Conservation (phyloP, 2,113 vertebrate genomes). For the Pogona vitticeps region DNA sequence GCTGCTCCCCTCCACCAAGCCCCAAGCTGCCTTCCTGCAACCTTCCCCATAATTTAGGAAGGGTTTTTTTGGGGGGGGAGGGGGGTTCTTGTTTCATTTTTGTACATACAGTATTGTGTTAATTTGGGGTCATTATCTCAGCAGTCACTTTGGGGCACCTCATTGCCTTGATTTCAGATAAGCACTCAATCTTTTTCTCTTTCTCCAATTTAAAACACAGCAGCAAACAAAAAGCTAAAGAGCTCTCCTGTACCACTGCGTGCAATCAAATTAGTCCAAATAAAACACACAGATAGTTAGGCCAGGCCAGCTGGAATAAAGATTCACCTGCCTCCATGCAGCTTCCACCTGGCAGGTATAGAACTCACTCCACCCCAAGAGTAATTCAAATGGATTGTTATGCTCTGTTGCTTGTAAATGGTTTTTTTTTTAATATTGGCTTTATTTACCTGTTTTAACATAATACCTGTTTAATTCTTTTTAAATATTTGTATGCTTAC, state of each 20-base stretch:
- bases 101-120: constrained; percentile 11
- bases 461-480: too few species aligned
- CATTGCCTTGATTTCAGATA: constrained; percentile 22
- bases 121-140: constrained; percentile 34
- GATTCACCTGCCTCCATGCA: not conserved
- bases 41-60: constrained; percentile 34
- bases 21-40: not conserved
- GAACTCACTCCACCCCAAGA: not conserved
- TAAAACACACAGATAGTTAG: fast-evolving
- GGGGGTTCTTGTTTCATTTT: constrained; percentile 1
- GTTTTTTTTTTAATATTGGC: too few species aligned
- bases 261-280: not conserved
- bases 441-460: too few species aligned
- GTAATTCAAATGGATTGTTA: not conserved
- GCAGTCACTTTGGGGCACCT: constrained; percentile 27
- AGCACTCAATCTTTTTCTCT: not conserved
- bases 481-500: too few species aligned
- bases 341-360: not conserved
- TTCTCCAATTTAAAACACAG: constrained; percentile 25
- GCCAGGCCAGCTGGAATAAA: not conserved
- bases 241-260: not conserved
- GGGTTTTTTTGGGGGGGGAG: not conserved
- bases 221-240: constrained; percentile 1
- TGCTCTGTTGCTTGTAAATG: too few species aligned
- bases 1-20: not conserved